These are phyloP conservation scores for Alloscopus bannaensis DNA, from an alignment of 2,888 invertebrate species.

Conservation along the genomic window DNA sequence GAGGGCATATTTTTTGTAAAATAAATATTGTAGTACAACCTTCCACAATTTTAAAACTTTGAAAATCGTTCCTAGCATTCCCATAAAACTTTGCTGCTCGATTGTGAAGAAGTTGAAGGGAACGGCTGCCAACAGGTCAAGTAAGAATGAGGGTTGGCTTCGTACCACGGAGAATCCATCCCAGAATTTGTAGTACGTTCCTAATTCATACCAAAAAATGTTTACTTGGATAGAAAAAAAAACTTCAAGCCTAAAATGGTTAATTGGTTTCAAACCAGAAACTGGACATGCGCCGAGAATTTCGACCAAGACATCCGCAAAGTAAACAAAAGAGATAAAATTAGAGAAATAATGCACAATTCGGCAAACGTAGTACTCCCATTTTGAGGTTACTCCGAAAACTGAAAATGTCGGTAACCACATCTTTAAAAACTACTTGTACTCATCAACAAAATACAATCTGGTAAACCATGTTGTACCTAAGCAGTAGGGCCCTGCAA, in stretches of 20 bases:
- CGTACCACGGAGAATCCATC: slow-evolving; percentile 62
- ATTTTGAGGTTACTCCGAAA: slow-evolving; percentile 50
- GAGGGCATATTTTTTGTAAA: neutral
- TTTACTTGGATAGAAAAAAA: neutral
- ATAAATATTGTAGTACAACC: slow-evolving; percentile 40
- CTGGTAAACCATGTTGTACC: too few relatives aligned
- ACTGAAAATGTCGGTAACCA: too few relatives aligned
- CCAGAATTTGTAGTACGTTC: slow-evolving; percentile 67
- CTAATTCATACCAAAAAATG: slow-evolving; percentile 40
- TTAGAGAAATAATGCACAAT: neutral
- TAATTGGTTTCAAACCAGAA: slow-evolving; percentile 51
- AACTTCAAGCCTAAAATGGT: neutral
- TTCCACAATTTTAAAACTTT: slow-evolving; percentile 67
- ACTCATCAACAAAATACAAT: too few relatives aligned
- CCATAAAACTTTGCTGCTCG: neutral
- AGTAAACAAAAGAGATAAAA: slow-evolving; percentile 39
- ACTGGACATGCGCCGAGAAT: slow-evolving; percentile 68
- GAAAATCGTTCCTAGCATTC: slow-evolving; percentile 27
- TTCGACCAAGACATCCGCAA: slow-evolving; percentile 67
- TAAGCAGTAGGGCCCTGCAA: slow-evolving; percentile 65
- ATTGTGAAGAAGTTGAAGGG: slow-evolving; percentile 44
- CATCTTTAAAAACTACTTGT: too few relatives aligned
- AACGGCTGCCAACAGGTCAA: slow-evolving; percentile 65
- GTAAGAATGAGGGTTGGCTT: slow-evolving; percentile 52
- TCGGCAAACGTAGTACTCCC: slow-evolving; percentile 34